Evolutionary conservation across 2,797 vertebrate genomes (phyloP).

Genomic region (Galaxias olidus): DNA sequence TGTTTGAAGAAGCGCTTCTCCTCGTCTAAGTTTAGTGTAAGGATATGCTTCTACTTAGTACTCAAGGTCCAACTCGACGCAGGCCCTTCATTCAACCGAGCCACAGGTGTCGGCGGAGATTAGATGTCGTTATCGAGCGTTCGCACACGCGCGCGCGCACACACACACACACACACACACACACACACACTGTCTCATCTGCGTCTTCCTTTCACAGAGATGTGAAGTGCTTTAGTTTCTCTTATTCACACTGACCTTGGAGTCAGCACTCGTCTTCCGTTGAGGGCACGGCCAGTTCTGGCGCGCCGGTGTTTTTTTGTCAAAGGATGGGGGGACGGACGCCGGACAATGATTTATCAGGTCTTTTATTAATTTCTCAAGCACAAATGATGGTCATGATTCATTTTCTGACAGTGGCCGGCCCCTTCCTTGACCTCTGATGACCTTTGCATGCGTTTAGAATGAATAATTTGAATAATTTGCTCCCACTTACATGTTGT

Average conservation of each 20-base stretch:
- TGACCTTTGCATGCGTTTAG: conserved; percentile 62
- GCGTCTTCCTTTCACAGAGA: conserved; percentile 23
- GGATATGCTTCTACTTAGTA: conserved; percentile 12
- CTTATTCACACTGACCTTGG: conserved; percentile 58
- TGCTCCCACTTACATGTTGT: conserved; percentile 24
- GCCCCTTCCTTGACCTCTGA: conserved; percentile 58
- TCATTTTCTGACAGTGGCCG: conserved; percentile 56
- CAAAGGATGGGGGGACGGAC: conserved; percentile 41
- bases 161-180: not conserved
- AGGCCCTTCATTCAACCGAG: conserved; percentile 23
- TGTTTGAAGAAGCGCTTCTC: too few relatives aligned
- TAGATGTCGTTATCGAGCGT: conserved; percentile 49
- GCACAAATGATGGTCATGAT: conserved; percentile 76
- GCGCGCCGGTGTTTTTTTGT: conserved; percentile 65
- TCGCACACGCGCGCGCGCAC: not conserved
- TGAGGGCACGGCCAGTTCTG: conserved; percentile 50
- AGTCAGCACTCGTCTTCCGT: conserved; percentile 46
- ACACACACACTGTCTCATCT: conserved; percentile 23
- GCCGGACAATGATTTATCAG: conserved; percentile 70
- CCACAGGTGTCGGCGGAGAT: conserved; percentile 42
- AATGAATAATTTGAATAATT: conserved; percentile 59
- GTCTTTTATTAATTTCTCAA: conserved; percentile 67
- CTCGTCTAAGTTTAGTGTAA: not conserved
- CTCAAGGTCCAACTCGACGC: conserved; percentile 18
- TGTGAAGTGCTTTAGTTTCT: conserved; percentile 40